A percentile compares a stretch with the other conserved stretches of the same genome.
Conservation (phyloP, 2,797 vertebrate species). For the Chelidonichthys spinosus region DNA sequence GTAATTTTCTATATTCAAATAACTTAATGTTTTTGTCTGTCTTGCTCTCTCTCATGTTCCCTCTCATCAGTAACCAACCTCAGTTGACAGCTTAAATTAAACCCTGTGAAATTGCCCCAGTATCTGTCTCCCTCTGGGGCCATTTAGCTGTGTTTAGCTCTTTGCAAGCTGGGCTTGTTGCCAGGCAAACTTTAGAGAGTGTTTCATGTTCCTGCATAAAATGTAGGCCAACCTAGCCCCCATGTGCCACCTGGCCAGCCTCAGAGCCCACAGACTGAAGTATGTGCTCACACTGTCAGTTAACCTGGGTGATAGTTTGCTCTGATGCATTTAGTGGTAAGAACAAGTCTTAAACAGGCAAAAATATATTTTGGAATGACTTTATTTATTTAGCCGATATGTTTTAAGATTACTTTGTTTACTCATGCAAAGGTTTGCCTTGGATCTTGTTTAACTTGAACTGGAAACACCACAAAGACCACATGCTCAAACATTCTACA, state of each 20-base stretch:
- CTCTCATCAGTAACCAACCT: constrained; percentile 64
- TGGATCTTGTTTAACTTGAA: neutral
- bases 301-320: neutral
- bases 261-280: constrained; percentile 1
- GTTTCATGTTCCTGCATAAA: constrained; percentile 57
- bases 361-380: neutral
- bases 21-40: constrained; percentile 22
- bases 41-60: constrained; percentile 17
- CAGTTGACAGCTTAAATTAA: constrained; percentile 63
- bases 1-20: constrained; percentile 29
- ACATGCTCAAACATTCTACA: neutral
- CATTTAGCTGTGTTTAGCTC: constrained; percentile 70
- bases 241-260: constrained; percentile 38
- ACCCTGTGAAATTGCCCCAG: constrained; percentile 65
- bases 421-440: neutral
- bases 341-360: constrained; percentile 6
- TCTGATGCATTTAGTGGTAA: neutral
- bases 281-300: constrained; percentile 6
- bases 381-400: neutral
- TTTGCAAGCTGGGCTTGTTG: constrained; percentile 56
- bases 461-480: neutral
- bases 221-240: constrained; percentile 53
- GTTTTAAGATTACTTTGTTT: neutral
- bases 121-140: constrained; percentile 66
- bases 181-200: constrained; percentile 66